phyloP scores from a whole-genome alignment of 2,113 vertebrate genomes.

The Eonycteris spelaea region DNA sequence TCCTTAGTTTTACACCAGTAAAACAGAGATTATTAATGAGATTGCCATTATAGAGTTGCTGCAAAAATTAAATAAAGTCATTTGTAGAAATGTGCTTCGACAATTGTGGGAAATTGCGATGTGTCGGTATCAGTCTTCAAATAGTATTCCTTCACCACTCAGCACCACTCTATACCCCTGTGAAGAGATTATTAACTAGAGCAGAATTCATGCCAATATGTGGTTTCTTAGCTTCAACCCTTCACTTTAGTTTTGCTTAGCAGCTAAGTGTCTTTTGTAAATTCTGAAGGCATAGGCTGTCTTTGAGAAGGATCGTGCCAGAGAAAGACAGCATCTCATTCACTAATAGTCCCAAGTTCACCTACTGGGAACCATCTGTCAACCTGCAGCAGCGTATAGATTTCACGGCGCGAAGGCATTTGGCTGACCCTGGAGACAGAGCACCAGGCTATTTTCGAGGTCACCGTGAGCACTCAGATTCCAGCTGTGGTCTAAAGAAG shows the following conservation, averaged over 20 bases:
- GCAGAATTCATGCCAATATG: not conserved
- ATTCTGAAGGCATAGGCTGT: not conserved
- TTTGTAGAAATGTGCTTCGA: not conserved
- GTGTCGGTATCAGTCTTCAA: not conserved
- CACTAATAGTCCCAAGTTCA: conserved; percentile 15
- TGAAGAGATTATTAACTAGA: not conserved
- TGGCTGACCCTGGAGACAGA: not conserved
- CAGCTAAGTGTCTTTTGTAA: conserved; percentile 6
- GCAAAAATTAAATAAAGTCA: not conserved
- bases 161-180: not conserved
- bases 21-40: not conserved
- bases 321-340: conserved; percentile 42
- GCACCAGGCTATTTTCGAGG: not conserved
- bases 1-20: not conserved
- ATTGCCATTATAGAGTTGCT: not conserved
- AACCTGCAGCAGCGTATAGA: not conserved
- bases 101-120: not conserved
- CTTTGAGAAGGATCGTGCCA: conserved; percentile 30
- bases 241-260: not conserved
- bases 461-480: not conserved
- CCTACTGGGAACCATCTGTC: conserved; percentile 65
- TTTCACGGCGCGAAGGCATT: not conserved
- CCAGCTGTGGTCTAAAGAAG: conserved; percentile 35
- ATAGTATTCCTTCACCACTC: not conserved
- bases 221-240: not conserved